Conservation (phyloP, 1,140 invertebrate genomes). For the Drosophila sproati region DNA sequence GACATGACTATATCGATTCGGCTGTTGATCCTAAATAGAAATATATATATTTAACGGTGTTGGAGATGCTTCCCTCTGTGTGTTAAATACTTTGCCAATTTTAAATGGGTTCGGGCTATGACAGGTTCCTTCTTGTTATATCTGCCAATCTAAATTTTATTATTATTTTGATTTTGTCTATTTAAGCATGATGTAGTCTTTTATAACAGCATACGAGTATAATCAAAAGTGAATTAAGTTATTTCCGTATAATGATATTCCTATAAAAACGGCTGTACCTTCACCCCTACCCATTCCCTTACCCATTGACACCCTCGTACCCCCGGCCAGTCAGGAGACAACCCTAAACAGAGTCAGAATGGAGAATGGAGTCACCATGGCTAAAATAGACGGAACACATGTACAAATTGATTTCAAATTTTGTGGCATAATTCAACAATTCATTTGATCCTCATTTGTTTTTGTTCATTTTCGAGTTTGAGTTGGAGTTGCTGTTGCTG, state of each 20-base stretch:
- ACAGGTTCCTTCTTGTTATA: too few species aligned
- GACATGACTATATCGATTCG: too few species aligned
- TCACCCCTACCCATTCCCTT: too few species aligned
- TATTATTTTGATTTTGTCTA: too few species aligned
- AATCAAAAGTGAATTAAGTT: constrained; percentile 17
- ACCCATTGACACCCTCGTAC: background rate
- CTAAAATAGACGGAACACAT: constrained; percentile 50
- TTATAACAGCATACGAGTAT: constrained; percentile 1
- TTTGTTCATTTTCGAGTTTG: constrained; percentile 52
- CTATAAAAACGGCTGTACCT: background rate
- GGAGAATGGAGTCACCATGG: background rate
- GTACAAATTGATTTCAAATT: constrained; percentile 78
- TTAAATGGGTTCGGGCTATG: too few species aligned
- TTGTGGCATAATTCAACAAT: constrained; percentile 72
- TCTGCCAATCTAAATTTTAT: too few species aligned
- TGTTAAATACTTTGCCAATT: too few species aligned
- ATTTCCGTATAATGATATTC: background rate
- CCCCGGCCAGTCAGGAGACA: background rate
- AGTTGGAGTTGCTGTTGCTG: constrained; percentile 9
- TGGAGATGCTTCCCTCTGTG: too few species aligned
- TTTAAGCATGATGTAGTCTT: too few species aligned
- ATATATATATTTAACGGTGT: too few species aligned
- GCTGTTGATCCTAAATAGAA: too few species aligned
- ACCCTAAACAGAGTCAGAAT: background rate
- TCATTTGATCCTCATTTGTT: constrained; percentile 70